A percentile compares a stretch with the other conserved stretches of the same genome.
Evolutionary conservation across 2,797 vertebrate species (phyloP).

Genomic region (Xenopus petersii): DNA sequence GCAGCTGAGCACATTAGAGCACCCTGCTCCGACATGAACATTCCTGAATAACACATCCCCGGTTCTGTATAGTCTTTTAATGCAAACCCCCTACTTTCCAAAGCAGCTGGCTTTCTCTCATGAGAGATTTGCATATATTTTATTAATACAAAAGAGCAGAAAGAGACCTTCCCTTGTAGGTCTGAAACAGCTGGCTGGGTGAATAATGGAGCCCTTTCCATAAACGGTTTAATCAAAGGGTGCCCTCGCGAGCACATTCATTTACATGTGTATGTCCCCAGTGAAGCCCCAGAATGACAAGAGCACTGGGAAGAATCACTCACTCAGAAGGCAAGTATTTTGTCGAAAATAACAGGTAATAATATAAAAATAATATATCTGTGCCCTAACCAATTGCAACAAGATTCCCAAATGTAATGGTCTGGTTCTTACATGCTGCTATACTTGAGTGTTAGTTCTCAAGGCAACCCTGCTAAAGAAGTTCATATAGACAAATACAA

Average conservation of each 20-base stretch:
- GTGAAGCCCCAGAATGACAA: background rate
- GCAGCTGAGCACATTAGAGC: background rate
- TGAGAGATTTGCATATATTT: slow-evolving; percentile 42
- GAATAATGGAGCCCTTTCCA: slow-evolving; percentile 32
- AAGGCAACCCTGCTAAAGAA: no score
- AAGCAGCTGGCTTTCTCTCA: background rate
- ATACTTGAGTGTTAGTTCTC: no score
- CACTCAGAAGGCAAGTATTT: no score
- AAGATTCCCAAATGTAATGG: no score
- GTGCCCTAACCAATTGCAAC: no score
- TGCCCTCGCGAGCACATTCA: background rate
- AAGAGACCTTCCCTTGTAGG: background rate
- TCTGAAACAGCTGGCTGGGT: slow-evolving; percentile 43
- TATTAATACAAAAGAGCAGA: slow-evolving; percentile 11
- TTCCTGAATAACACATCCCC: background rate
- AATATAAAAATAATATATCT: no score
- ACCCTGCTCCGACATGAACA: background rate
- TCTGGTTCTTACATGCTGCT: no score
- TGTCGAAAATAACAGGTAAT: no score
- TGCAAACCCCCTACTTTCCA: background rate
- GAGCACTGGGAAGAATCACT: no score
- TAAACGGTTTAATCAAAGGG: background rate
- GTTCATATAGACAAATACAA: no score
- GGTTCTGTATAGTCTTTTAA: background rate
- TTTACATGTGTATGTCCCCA: background rate